These are phyloP conservation scores for Urocitellus parryii DNA, from an alignment of 2,113 vertebrate species.

Conservation along the genomic window DNA sequence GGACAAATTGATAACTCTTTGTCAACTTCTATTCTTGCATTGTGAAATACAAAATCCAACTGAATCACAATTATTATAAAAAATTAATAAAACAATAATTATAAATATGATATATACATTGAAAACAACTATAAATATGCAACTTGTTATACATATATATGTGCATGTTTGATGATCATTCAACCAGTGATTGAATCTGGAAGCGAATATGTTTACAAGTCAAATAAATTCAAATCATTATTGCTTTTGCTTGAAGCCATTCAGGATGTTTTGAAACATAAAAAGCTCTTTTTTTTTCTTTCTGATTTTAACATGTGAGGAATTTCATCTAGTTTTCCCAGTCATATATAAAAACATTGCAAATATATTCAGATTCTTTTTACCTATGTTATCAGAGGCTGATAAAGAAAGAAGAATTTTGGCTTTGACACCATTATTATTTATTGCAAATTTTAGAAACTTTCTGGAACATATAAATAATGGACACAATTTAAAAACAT, in stretches of 20 bases:
- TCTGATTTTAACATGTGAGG: background rate
- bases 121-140: background rate
- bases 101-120: background rate
- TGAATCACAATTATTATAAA: background rate
- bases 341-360: conserved; percentile 2
- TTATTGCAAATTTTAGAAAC: background rate
- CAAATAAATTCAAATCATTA: background rate
- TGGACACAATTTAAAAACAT: background rate
- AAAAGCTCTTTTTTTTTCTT: background rate
- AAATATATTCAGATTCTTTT: background rate
- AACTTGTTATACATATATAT: background rate
- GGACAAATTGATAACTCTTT: background rate
- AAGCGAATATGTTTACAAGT: background rate
- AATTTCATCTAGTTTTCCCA: background rate
- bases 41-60: background rate
- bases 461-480: background rate
- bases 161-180: background rate
- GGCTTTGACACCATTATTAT: background rate
- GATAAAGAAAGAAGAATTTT: background rate
- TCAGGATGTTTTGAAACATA: background rate
- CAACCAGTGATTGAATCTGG: background rate
- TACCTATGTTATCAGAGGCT: background rate
- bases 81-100: background rate
- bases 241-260: background rate
- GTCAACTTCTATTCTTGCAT: background rate